Evolutionary conservation across 2,888 invertebrate genomes (phyloP).

Genomic region (Artemia sinica): DNA sequence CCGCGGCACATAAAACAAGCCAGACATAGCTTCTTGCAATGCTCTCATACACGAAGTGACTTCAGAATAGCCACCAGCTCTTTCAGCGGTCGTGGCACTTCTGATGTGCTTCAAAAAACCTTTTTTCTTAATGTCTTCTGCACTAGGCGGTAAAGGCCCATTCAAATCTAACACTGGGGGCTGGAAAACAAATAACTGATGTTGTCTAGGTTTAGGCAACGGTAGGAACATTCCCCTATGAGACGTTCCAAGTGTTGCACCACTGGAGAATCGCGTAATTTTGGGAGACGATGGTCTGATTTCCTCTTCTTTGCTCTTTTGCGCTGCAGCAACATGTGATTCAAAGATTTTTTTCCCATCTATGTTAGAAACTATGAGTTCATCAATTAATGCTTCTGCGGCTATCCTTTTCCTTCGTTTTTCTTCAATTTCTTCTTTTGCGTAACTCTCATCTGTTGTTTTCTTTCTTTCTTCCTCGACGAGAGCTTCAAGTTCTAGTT

Average conservation of each 20-base stretch:
- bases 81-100: conserved; percentile 50
- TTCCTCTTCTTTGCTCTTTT: conserved; percentile 18
- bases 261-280: conserved; percentile 60
- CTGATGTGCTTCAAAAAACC: conserved; percentile 62
- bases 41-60: conserved; percentile 67
- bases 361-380: conserved; percentile 77
- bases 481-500: conserved; percentile 67
- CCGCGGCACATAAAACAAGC: conserved; percentile 30
- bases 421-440: conserved; percentile 44
- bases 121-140: conserved; percentile 42
- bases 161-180: conserved; percentile 42
- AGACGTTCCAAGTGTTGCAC: conserved; percentile 58
- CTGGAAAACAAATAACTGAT: conserved; percentile 53
- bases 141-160: conserved; percentile 53
- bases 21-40: conserved; percentile 68
- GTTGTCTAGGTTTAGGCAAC: conserved; percentile 54
- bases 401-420: conserved; percentile 66
- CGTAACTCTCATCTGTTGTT: conserved; percentile 36
- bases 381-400: conserved; percentile 82
- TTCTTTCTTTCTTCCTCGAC: conserved; percentile 58
- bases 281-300: conserved; percentile 25
- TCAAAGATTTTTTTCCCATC: conserved; percentile 73
- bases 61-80: conserved; percentile 71
- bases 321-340: conserved; percentile 49
- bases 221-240: conserved; percentile 45